Conservation (phyloP, 1,140 invertebrate genomes). For the Cyclina sinensis region DNA sequence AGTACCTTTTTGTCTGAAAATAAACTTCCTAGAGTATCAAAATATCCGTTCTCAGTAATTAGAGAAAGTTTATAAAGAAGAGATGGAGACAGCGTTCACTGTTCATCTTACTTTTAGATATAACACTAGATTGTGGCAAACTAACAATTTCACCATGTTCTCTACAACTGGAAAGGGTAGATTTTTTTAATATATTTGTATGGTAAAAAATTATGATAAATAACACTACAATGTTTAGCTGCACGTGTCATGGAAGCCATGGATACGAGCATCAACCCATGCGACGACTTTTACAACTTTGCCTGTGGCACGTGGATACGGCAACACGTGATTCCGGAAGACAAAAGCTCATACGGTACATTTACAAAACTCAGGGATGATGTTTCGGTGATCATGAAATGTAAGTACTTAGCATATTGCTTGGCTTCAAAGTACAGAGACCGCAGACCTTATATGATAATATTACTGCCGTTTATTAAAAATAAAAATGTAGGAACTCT, state of each 20-base stretch:
- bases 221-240: conserved; percentile 40
- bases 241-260: conserved; percentile 85
- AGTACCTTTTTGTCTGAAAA: no score
- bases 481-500: no score
- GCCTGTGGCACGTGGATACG: conserved; percentile 90
- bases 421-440: no score
- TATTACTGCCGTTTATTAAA: no score
- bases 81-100: no score
- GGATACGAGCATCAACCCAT: conserved; percentile 91
- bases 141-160: neutral
- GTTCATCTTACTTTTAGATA: no score
- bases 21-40: no score
- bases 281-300: conserved; percentile 97
- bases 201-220: no score
- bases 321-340: conserved; percentile 68
- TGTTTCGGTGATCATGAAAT: conserved; percentile 65
- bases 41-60: no score
- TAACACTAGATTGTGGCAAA: no score
- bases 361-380: conserved; percentile 71
- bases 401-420: conserved; percentile 64
- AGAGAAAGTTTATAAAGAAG: no score
- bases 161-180: neutral
- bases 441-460: no score
- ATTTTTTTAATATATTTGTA: neutral
- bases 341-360: conserved; percentile 62